Evolutionary conservation across 2,888 invertebrate genomes (phyloP).

Genomic region (Muscina levida): DNA sequence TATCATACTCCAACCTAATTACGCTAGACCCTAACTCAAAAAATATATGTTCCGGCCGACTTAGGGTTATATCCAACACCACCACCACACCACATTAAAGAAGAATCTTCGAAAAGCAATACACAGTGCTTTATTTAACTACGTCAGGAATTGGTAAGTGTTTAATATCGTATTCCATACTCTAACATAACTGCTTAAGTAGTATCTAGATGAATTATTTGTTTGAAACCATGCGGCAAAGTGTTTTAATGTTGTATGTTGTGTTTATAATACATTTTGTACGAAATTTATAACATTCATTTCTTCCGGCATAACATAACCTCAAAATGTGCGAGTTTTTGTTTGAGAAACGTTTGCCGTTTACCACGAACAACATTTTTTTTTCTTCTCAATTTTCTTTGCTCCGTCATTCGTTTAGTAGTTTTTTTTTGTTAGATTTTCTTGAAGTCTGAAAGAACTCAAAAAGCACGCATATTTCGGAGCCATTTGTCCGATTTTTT

Average conservation of each 20-base stretch:
- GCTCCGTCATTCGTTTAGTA: neutral
- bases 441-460: constrained; percentile 1
- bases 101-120: constrained; percentile 56
- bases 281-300: constrained; percentile 39
- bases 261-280: constrained; percentile 18
- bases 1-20: neutral
- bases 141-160: constrained; percentile 53
- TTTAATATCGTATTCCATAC: neutral
- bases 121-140: constrained; percentile 63
- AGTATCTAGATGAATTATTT: constrained; percentile 16
- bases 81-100: constrained; percentile 23
- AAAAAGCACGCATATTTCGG: constrained; percentile 7
- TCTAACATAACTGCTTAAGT: no score
- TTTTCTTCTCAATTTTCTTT: no score
- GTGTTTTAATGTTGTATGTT: constrained; percentile 26
- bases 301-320: constrained; percentile 64
- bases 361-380: neutral
- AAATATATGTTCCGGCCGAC: constrained; percentile 41
- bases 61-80: constrained; percentile 49
- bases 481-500: constrained; percentile 20
- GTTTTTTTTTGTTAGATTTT: neutral
- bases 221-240: constrained; percentile 51
- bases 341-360: constrained; percentile 14
- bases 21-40: constrained; percentile 33
- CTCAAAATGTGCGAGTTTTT: constrained; percentile 35